Percentiles rank a stretch among this genome's conserved stretches.
These are phyloP conservation scores for Luehdorfia chinensis DNA, from an alignment of 1,140 invertebrate genomes.

Conservation along the genomic window DNA sequence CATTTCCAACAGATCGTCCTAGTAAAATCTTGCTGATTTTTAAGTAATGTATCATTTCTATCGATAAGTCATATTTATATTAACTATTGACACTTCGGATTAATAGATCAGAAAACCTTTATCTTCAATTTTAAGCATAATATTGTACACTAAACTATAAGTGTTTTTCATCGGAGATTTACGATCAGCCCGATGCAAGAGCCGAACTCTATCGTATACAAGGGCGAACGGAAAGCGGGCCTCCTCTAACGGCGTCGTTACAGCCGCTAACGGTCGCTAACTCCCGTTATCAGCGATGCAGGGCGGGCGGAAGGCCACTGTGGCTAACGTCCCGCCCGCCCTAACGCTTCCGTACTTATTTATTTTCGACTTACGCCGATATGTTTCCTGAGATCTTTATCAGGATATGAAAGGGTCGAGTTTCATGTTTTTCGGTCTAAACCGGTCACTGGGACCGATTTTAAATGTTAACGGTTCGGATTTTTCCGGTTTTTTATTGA, in stretches of 20 bases:
- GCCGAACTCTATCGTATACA: constrained; percentile 38
- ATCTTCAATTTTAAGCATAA: no score
- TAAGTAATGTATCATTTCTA: no score
- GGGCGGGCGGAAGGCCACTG: constrained; percentile 65
- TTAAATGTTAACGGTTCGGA: constrained; percentile 10
- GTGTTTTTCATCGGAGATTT: no score
- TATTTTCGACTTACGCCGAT: constrained; percentile 48
- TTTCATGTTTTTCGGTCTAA: constrained; percentile 10
- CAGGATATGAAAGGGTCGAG: constrained; percentile 18
- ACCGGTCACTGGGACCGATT: constrained; percentile 19
- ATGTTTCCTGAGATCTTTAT: constrained; percentile 51
- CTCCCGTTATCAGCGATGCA: constrained; percentile 56
- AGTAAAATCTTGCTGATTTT: no score
- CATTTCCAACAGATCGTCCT: no score
- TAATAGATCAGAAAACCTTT: no score
- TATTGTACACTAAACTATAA: no score
- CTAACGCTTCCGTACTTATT: constrained; percentile 67
- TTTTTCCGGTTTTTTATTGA: constrained; percentile 28
- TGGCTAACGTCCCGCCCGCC: constrained; percentile 48
- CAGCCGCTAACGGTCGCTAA: constrained; percentile 45
- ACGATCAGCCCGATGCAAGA: no score
- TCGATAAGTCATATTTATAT: no score
- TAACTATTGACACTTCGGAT: no score
- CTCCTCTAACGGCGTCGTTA: constrained; percentile 48
- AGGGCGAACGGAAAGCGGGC: constrained; percentile 33